Base-by-base conservation (phyloP, 1,140 invertebrate genomes). In the Oryctes rhinoceros region DNA sequence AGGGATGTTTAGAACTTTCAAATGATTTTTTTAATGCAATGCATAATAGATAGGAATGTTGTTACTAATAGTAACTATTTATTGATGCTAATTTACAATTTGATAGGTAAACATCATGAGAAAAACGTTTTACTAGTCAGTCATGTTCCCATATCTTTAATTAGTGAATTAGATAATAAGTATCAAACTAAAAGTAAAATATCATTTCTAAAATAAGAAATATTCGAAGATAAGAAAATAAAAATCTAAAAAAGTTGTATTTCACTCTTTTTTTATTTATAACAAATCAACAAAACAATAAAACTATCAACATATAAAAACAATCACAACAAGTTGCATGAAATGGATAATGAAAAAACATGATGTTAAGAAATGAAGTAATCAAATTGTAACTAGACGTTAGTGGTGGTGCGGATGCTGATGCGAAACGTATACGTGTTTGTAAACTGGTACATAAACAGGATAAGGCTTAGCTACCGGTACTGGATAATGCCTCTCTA, bases 401-500 rank as follows among this genome's bases (percentile, higher is more conserved):
- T 71, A 71, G 10, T 71, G 20, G 30, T 76, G 75, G 20, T 78
- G 13, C 53, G 53, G 15, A 53, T 78, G 48, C 49, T 78, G 4
- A 18, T 49, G 47, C 5, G 47, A 30, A 10, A 59, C 49, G 89
- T 94, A 93, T 82, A 94, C 91, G 87, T 94, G 93, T 87, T 94
- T 94, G 89, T 94, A 94, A 71, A 94, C 92, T 4, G 93, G 94
- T 18, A 93, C 92, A 83, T 94, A 93, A 76, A 94, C 93, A 62
- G 93, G 92, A 87, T 94, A 94, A 35, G 94, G 93, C 87, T 94
- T 94, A 81, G 80, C 78, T 18, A 94, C 92, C 24, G 93, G 92
- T 48, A 94, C 92, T 83, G 93, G 92, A 81, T 94, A 93, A 85
- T 93, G 93, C 87, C 94, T 94, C 80, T 94, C 93, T 4, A 94